Percentiles rank a stretch among this genome's conserved stretches.
phyloP scores from a whole-genome alignment of 2,113 vertebrate genomes.

The Cynoglossus semilaevis region DNA sequence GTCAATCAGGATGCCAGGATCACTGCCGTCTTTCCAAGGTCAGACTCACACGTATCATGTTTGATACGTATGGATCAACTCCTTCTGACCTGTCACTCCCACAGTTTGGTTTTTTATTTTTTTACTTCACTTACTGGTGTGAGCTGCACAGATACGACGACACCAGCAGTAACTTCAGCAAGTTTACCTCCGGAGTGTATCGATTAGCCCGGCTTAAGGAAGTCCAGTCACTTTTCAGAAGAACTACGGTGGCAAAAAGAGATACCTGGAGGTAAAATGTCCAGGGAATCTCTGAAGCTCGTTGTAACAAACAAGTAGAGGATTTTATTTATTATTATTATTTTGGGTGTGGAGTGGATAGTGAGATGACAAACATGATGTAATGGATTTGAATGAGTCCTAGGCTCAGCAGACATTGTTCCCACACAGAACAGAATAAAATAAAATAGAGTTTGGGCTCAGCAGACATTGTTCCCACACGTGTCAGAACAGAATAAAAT shows the following conservation, averaged over 20 bases:
- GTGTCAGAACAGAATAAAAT: too few relatives aligned
- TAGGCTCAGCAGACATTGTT: neutral
- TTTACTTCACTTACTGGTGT: conserved; percentile 21
- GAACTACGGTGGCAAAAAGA: conserved; percentile 46
- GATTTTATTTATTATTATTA: conserved; percentile 5
- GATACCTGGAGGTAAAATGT: conserved; percentile 44
- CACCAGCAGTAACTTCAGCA: conserved; percentile 55
- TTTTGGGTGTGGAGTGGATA: conserved; percentile 11
- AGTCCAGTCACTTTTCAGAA: conserved; percentile 59
- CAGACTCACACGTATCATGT: conserved; percentile 18
- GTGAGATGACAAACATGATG: conserved; percentile 6
- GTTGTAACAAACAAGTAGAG: conserved; percentile 45
- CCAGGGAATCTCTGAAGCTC: conserved; percentile 28
- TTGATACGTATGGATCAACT: conserved; percentile 33
- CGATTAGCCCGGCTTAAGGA: conserved; percentile 56
- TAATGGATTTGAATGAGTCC: conserved; percentile 1
- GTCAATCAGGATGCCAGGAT: conserved; percentile 6
- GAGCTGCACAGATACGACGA: conserved; percentile 17
- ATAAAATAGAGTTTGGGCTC: too few relatives aligned
- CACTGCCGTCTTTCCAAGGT: conserved; percentile 25
- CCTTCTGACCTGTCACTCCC: conserved; percentile 21
- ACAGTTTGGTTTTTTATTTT: conserved; percentile 13
- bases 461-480: too few relatives aligned
- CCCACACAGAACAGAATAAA: too few relatives aligned
- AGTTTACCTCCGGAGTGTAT: conserved; percentile 60